Evolutionary conservation across 2,113 vertebrate species (phyloP).

Genomic region (Semnornis frantzii): DNA sequence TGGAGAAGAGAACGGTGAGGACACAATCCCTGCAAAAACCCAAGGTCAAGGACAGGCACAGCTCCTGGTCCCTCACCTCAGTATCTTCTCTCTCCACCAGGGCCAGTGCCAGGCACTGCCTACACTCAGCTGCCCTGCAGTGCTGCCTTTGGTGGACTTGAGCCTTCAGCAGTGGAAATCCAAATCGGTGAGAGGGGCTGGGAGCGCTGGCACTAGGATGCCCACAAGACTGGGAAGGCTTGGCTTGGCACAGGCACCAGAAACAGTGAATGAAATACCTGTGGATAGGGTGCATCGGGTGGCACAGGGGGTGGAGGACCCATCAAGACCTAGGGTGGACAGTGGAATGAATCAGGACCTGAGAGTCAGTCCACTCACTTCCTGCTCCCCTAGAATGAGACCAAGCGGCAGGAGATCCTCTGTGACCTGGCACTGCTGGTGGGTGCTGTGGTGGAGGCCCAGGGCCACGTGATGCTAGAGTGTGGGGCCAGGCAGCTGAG

Average conservation of each 20-base stretch:
- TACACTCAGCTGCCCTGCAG: conserved; percentile 31
- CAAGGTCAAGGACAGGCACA: neutral
- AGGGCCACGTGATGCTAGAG: conserved; percentile 26
- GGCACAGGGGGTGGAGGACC: neutral
- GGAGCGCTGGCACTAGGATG: neutral
- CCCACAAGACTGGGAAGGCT: neutral
- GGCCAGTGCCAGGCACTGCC: conserved; percentile 67
- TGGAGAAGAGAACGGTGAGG: conserved; percentile 64
- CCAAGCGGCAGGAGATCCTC: conserved; percentile 70
- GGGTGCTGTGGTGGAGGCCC: conserved; percentile 6
- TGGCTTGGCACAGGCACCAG: neutral
- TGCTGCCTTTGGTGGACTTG: conserved; percentile 78
- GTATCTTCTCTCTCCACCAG: conserved; percentile 38
- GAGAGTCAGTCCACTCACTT: neutral
- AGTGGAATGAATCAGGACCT: accelerated
- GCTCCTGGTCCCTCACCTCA: neutral
- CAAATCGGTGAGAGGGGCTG: conserved; percentile 74
- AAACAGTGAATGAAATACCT: neutral
- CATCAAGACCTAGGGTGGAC: neutral
- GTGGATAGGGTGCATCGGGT: neutral
- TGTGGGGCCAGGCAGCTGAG: conserved; percentile 59
- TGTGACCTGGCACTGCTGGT: conserved; percentile 65
- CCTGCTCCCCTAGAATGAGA: conserved; percentile 63
- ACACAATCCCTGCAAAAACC: neutral
- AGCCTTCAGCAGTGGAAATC: conserved; percentile 76